Evolutionary conservation across 2,888 invertebrate species (phyloP), one percentile per base, ranked within the genome.

Genomic region (Pristionchus exspectatus): DNA sequence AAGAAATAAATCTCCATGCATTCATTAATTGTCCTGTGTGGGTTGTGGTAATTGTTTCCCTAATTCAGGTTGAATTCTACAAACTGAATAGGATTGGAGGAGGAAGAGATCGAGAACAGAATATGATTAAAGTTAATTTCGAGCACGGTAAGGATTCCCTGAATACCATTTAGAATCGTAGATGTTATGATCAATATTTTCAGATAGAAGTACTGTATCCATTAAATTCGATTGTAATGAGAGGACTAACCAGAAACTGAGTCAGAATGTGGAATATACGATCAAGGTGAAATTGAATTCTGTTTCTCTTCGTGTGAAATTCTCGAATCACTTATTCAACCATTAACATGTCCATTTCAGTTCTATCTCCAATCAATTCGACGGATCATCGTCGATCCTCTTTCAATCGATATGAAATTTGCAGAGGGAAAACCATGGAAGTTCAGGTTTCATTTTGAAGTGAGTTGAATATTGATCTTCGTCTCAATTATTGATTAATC

Each of bases 351-450:
- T 18, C 38, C 18, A 54, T 89, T 90, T 38, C 89, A 92, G 92
- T 90, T 92, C 74, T 69, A 89, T 3, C 90, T 91, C 18, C 84
- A 89, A 16, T 88, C 90, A 21, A 91, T 92, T n/a, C 91, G 92
- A 33, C 90, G 92, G 16, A 91, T 92, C 16, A 92, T 92, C 69
- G 90, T 92, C 27, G 92, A 92, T 88, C 91, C 90, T 21, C 27
- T 85, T 14, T 85, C 63, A 5, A 3, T 44, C 24, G 72, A 50
- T 50, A 50, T 12, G 44, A 59, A 24, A 59, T 59, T 24, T 5
- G n/a, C 18, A 33, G 16, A 24, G 56, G 12, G 56, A 18, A 18
- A 59, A 59, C 30, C 12, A 33, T 30, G 44, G 44, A 59, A 56
- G n/a, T 59, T 66, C 66, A n/a, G 86, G 24, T 56, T 87, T 16